Conservation (phyloP, 1,140 invertebrate species). For the Paramacrobiotus metropolitanus region DNA sequence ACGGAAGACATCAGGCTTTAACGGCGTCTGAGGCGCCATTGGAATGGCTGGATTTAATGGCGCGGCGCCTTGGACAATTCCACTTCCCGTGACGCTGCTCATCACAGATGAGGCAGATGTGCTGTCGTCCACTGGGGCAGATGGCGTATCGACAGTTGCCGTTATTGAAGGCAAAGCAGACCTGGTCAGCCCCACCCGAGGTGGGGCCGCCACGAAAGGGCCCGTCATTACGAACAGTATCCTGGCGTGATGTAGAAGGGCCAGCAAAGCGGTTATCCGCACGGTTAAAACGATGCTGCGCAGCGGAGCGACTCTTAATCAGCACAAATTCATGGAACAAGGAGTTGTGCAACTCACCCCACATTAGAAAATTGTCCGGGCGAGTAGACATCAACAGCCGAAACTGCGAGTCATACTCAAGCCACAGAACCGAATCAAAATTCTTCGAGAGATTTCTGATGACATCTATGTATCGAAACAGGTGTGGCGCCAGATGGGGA, state of each 20-base stretch:
- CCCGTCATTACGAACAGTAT: not conserved
- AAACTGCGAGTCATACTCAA: not conserved
- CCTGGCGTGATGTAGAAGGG: no score
- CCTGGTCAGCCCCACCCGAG: not conserved
- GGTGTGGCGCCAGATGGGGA: not conserved
- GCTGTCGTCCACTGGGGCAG: not conserved
- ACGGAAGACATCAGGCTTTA: not conserved
- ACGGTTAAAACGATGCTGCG: not conserved
- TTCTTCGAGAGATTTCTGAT: not conserved
- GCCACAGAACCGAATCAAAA: not conserved
- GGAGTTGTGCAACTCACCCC: not conserved
- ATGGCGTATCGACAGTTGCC: not conserved
- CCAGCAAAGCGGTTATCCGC: no score
- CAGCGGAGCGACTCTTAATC: not conserved
- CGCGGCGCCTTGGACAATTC: not conserved
- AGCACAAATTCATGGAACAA: not conserved
- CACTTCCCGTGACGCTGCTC: not conserved
- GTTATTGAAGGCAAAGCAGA: not conserved
- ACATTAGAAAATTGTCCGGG: not conserved
- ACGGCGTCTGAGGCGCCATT: not conserved
- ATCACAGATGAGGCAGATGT: not conserved
- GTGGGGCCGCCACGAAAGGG: not conserved
- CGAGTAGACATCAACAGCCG: not conserved
- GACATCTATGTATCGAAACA: not conserved
- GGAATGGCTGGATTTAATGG: not conserved